A percentile compares a stretch with the other conserved stretches of the same genome.
phyloP scores from a whole-genome alignment of 2,888 invertebrate genomes.

The Melanotus villosus region DNA sequence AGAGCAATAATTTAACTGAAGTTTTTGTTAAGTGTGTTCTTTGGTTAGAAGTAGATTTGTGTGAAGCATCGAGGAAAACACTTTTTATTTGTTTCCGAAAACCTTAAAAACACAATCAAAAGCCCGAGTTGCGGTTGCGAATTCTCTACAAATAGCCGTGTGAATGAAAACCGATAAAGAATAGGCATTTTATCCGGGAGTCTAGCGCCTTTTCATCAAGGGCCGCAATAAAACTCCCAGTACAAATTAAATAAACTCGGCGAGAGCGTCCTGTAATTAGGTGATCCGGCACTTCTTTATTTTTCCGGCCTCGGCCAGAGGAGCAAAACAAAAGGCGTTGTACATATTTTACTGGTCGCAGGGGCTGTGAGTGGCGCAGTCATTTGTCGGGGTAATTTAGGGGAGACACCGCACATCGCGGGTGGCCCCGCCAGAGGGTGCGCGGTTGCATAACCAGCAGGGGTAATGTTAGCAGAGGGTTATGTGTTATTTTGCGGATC shows the following conservation, averaged over 20 bases:
- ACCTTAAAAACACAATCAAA: constrained; percentile 29
- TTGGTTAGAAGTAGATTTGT: constrained; percentile 5
- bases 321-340: constrained; percentile 43
- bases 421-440: constrained; percentile 22
- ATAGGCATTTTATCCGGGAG: constrained; percentile 31
- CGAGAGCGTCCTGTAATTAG: constrained; percentile 48
- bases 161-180: constrained; percentile 39
- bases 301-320: constrained; percentile 43
- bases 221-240: constrained; percentile 29
- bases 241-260: constrained; percentile 39
- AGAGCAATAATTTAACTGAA: constrained; percentile 7
- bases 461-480: constrained; percentile 36
- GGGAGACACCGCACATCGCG: constrained; percentile 31
- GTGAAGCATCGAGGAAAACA: constrained; percentile 1
- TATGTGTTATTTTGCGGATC: constrained; percentile 33
- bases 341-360: constrained; percentile 49
- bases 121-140: constrained; percentile 27
- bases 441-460: constrained; percentile 46
- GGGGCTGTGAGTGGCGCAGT: constrained; percentile 48
- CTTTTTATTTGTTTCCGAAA: constrained; percentile 20
- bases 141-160: constrained; percentile 32
- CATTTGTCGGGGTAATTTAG: constrained; percentile 50
- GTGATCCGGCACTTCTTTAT: constrained; percentile 48
- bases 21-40: constrained; percentile 14
- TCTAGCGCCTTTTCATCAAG: constrained; percentile 32